A percentile compares a stretch with the other conserved stretches of the same genome.
These are phyloP conservation scores for Zeus faber DNA, from an alignment of 2,113 vertebrate genomes.

Conservation along the genomic window DNA sequence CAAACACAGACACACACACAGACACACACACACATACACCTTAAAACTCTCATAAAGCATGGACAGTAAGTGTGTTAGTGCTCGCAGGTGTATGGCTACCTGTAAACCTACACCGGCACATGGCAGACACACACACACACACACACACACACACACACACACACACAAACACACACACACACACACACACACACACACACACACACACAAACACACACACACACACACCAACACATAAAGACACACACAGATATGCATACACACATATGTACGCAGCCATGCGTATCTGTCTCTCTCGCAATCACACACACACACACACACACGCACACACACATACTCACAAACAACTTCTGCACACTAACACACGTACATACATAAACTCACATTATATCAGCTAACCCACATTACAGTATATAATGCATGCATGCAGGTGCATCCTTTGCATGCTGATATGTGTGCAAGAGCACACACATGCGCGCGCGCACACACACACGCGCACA, in stretches of 20 bases:
- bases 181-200: neutral
- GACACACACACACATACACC: neutral
- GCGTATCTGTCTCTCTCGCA: neutral
- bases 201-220: neutral
- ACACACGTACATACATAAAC: neutral
- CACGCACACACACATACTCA: neutral
- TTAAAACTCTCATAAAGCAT: too few relatives aligned
- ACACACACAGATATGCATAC: neutral
- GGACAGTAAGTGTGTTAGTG: too few relatives aligned
- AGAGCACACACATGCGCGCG: neutral
- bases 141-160: neutral
- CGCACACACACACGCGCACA: constrained; percentile 1
- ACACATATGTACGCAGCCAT: neutral
- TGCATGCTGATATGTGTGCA: too few relatives aligned
- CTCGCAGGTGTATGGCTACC: too few relatives aligned
- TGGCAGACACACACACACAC: neutral
- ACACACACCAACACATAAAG: neutral
- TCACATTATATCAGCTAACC: too few relatives aligned
- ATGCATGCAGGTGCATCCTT: too few relatives aligned
- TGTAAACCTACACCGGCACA: too few relatives aligned
- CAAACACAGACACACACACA: too few relatives aligned
- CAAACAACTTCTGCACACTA: neutral
- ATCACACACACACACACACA: neutral
- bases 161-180: neutral
- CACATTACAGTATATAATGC: too few relatives aligned